Conservation (phyloP, 2,888 invertebrate species). For the Celastrina argiolus region DNA sequence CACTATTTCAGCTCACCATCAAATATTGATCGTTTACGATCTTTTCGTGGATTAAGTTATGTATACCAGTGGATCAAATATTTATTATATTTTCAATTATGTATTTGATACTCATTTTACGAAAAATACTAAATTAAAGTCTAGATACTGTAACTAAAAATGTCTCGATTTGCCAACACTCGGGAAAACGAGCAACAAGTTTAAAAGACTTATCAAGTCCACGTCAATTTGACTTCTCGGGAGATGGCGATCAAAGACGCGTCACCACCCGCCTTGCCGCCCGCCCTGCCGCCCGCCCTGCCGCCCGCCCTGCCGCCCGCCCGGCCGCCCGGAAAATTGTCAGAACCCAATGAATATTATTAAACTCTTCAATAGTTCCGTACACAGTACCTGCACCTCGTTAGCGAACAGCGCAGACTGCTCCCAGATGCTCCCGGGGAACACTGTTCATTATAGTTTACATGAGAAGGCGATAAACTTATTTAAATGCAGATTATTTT, state of each 20-base stretch:
- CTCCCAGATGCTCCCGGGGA: slow-evolving; percentile 18
- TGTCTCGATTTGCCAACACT: background rate
- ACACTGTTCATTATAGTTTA: slow-evolving; percentile 13
- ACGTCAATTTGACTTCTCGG: slow-evolving; percentile 61
- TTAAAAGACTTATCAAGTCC: slow-evolving; percentile 44
- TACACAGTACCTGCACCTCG: slow-evolving; percentile 63
- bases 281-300: too few species aligned
- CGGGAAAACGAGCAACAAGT: slow-evolving; percentile 26
- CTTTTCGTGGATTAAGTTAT: too few species aligned
- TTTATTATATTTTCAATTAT: too few species aligned
- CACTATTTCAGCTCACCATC: too few species aligned
- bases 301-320: too few species aligned
- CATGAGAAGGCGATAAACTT: background rate
- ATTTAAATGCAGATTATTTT: background rate
- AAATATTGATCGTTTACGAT: too few species aligned
- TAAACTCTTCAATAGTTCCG: slow-evolving; percentile 73
- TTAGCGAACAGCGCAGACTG: slow-evolving; percentile 45
- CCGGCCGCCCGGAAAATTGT: slow-evolving; percentile 76
- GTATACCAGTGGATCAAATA: too few species aligned
- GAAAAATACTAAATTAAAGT: too few species aligned
- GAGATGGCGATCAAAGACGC: slow-evolving; percentile 72
- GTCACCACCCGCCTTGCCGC: slow-evolving; percentile 30
- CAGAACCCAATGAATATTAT: slow-evolving; percentile 77
- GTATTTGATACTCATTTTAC: too few species aligned
- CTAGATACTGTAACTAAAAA: background rate